Base-by-base conservation (phyloP, 2,888 invertebrate genomes). In the Camptogramma bilineatum region DNA sequence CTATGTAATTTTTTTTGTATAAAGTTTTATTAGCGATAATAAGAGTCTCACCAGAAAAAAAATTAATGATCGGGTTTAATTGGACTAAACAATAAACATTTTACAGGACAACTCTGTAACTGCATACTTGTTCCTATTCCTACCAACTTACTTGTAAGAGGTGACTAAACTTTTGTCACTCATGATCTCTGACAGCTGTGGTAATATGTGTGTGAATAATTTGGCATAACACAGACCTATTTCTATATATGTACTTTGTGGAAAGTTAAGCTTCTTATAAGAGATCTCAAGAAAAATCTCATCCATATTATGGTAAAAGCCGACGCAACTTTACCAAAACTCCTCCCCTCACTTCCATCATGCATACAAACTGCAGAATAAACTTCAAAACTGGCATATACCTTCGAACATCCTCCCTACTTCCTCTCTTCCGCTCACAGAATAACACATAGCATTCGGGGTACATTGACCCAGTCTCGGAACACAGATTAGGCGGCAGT, bases 351-450 rank as follows among this genome's bases (percentile, higher is more conserved):
- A n/a, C 46, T 13, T 21, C 42, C 24, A 21, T 16, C 57, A 46
- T 52, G 67, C 64, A 72, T 70, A 72, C 51, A 70, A 70, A 72
- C 66, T 53, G 63, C 63, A 62, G 48, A 68, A 68, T 68, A 68
- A 61, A 66, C 28, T 64, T 60, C 63, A 5, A 62, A 69, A 53
- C 64, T 64, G 66, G 60, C 53, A 61, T 64, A 68, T 62, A 52
- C 69, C 46, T 63, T 53, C 63, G 51, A 61, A 61, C 52, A 62
- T 66, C 59, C 66, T 68, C 64, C 59, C 52, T 59, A 67, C 72
- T 70, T 72, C 72, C 72, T 66, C 66, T 70, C 68, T 69, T 72
- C 71, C 71, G 69, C 19, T 46, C 50, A 58, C 58, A 66, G 66
- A 54, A 57, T 62, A 58, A 16, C 13, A 7, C 1, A 52, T n/a